These are phyloP conservation scores for Gadus macrocephalus DNA, from an alignment of 2,113 vertebrate species.

Conservation along the genomic window DNA sequence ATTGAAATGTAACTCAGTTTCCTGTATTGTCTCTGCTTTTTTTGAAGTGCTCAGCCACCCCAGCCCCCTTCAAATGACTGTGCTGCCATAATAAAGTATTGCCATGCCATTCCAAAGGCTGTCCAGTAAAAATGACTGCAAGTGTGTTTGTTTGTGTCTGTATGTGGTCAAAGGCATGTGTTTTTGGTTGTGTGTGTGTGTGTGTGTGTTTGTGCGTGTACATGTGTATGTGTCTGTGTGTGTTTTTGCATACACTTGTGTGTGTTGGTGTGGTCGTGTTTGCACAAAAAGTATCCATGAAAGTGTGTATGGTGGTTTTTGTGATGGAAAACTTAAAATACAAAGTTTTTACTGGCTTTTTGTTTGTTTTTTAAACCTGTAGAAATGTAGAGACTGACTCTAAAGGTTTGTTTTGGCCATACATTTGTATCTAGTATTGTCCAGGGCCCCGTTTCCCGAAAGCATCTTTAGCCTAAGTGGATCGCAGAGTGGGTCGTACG, in stretches of 20 bases:
- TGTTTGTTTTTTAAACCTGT: background rate
- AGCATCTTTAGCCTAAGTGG: too few species aligned
- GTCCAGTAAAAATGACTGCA: conserved; percentile 50
- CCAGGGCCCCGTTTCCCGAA: too few species aligned
- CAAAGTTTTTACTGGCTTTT: background rate
- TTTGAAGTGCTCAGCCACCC: conserved; percentile 70
- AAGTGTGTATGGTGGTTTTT: background rate
- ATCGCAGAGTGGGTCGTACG: too few species aligned
- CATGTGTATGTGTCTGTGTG: conserved; percentile 11
- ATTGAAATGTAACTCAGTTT: background rate
- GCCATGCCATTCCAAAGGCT: conserved; percentile 61
- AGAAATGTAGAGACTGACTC: background rate
- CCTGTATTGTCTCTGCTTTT: conserved; percentile 46
- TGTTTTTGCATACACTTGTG: background rate
- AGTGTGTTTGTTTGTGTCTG: background rate
- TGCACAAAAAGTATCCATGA: background rate
- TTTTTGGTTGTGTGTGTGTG: background rate
- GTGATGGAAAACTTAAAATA: background rate
- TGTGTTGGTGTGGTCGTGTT: conserved; percentile 8
- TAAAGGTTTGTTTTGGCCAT: background rate
- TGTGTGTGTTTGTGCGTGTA: conserved; percentile 6
- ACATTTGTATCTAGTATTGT: too few species aligned
- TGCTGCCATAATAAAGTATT: conserved; percentile 74
- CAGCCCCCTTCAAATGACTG: conserved; percentile 65
- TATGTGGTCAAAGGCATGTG: background rate